Percentiles rank a stretch among this genome's conserved stretches.
Evolutionary conservation across 2,888 invertebrate species (phyloP).

Genomic region (Acholoe squamosa): DNA sequence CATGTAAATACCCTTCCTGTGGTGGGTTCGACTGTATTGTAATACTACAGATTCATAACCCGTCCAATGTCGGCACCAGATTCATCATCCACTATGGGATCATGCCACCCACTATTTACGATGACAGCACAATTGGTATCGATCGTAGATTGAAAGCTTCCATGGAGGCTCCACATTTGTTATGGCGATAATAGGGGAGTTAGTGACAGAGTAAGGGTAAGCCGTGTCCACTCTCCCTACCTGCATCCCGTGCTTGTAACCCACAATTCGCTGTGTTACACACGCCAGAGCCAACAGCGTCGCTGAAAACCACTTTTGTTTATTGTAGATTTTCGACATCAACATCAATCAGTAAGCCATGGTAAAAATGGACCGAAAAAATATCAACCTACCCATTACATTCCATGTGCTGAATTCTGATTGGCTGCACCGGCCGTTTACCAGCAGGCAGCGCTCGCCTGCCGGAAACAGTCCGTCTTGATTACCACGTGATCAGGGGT

Average conservation of each 20-base stretch:
- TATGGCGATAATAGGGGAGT: slow-evolving; percentile 29
- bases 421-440: not conserved
- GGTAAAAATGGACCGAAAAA: not conserved
- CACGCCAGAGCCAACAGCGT: slow-evolving; percentile 7
- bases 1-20: no score
- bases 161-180: slow-evolving; percentile 51
- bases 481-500: not conserved
- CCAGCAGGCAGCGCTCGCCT: slow-evolving; percentile 41
- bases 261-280: not conserved
- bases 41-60: not conserved
- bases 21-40: no score
- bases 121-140: slow-evolving; percentile 52
- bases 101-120: slow-evolving; percentile 50
- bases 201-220: not conserved
- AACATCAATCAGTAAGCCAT: not conserved
- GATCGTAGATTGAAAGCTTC: slow-evolving; percentile 43
- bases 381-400: slow-evolving; percentile 22
- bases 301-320: not conserved
- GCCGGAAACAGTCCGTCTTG: slow-evolving; percentile 48
- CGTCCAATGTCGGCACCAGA: not conserved
- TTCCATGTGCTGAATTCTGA: slow-evolving; percentile 1
- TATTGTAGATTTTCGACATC: slow-evolving; percentile 44
- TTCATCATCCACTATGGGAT: not conserved
- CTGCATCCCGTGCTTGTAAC: not conserved
- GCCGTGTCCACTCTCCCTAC: not conserved